These are phyloP conservation scores for Anthopleura xanthogrammica DNA, from an alignment of 92 coral and sea anemone species.

Conservation along the genomic window DNA sequence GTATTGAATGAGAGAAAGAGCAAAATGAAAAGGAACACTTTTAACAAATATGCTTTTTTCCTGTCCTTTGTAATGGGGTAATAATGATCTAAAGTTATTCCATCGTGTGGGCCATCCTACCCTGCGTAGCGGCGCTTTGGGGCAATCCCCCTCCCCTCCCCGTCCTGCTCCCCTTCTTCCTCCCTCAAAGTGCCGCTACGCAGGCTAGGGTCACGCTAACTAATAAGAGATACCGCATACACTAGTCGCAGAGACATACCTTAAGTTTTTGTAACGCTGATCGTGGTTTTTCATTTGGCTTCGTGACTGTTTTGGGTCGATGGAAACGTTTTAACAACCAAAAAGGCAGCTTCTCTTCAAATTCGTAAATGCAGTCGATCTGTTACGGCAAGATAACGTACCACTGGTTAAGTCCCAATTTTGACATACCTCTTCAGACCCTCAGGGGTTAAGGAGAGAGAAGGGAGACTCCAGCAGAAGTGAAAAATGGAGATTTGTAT, in stretches of 20 bases:
- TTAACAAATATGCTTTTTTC: background rate
- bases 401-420: background rate
- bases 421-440: background rate
- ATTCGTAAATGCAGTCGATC: constrained; percentile 58
- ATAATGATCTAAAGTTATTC: background rate
- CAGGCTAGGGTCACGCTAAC: too few relatives aligned
- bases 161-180: too few relatives aligned
- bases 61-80: background rate
- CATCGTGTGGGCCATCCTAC: background rate
- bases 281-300: constrained; percentile 48
- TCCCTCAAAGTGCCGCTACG: too few relatives aligned
- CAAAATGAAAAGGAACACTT: background rate
- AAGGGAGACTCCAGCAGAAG: too few relatives aligned
- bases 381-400: background rate
- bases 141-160: too few relatives aligned
- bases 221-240: too few relatives aligned
- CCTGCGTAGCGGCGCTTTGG: too few relatives aligned
- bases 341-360: constrained; percentile 53
- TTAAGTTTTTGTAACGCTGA: constrained; percentile 26
- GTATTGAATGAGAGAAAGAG: too few relatives aligned
- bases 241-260: constrained; percentile 13
- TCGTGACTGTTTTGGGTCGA: constrained; percentile 23
- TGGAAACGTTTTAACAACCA: constrained; percentile 48
- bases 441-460: too few relatives aligned
- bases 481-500: too few relatives aligned